A percentile compares a stretch with the other conserved stretches of the same genome.
Conservation (phyloP, 2,888 invertebrate species). For the Xestia rhomboidea region DNA sequence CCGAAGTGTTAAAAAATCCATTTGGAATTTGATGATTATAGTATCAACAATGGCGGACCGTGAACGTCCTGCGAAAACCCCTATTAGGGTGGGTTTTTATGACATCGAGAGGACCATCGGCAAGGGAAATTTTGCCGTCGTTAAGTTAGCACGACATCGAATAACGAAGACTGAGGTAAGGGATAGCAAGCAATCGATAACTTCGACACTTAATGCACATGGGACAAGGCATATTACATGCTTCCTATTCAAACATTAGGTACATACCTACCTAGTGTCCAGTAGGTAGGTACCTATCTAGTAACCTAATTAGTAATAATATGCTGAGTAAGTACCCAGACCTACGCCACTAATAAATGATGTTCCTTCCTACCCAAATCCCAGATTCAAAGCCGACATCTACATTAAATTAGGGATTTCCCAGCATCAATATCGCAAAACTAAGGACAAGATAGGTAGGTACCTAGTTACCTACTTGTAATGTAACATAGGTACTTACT, state of each 20-base stretch:
- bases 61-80: constrained; percentile 91
- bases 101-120: constrained; percentile 99
- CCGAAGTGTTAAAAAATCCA: constrained; percentile 75
- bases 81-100: constrained; percentile 98
- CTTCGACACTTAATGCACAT: constrained; percentile 44
- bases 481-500: background rate
- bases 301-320: background rate
- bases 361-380: background rate
- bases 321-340: background rate
- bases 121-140: constrained; percentile 99
- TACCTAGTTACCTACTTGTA: background rate
- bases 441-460: background rate
- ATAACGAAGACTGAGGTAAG: constrained; percentile 99
- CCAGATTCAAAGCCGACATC: background rate
- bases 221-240: constrained; percentile 10
- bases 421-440: background rate
- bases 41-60: constrained; percentile 90
- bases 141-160: constrained; percentile 99
- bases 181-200: constrained; percentile 58
- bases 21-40: constrained; percentile 79
- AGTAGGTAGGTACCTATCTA: background rate
- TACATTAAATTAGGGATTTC: background rate
- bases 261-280: background rate
- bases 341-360: background rate
- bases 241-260: background rate